Percentiles rank a stretch among this genome's conserved stretches.
phyloP scores from a whole-genome alignment of 2,888 invertebrate species.

The Nomada ferruginata region DNA sequence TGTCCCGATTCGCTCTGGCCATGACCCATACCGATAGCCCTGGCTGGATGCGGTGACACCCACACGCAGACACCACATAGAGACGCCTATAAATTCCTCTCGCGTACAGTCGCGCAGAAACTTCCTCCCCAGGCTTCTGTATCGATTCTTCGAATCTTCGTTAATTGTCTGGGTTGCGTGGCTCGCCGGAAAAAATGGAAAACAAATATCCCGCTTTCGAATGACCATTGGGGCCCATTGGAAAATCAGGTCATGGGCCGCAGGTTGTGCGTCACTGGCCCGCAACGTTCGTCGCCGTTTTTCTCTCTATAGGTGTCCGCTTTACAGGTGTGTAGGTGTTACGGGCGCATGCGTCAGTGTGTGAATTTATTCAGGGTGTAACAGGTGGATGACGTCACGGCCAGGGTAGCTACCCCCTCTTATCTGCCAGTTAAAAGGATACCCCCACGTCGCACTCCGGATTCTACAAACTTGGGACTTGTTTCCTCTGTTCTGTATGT shows the following conservation, averaged over 20 bases:
- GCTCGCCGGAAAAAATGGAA: too few relatives aligned
- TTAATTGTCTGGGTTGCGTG: too few relatives aligned
- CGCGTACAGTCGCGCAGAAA: conserved; percentile 28
- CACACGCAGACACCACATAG: conserved; percentile 3
- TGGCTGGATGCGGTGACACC: conserved; percentile 54
- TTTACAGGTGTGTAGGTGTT: conserved; percentile 32
- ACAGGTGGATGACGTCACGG: conserved; percentile 80
- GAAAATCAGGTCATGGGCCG: conserved; percentile 33
- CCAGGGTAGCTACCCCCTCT: conserved; percentile 55
- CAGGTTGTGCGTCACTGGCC: conserved; percentile 56
- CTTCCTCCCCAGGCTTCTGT: not conserved
- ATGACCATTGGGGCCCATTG: not conserved
- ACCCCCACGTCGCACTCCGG: conserved; percentile 10
- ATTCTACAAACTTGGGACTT: conserved; percentile 22
- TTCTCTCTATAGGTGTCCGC: not conserved
- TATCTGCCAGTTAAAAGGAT: conserved; percentile 2
- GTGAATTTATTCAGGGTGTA: conserved; percentile 75
- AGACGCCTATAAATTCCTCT: not conserved
- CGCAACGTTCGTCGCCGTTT: conserved; percentile 51
- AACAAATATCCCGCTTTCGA: too few relatives aligned
- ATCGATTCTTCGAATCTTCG: too few relatives aligned
- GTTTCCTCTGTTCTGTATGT: not conserved
- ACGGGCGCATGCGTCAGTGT: conserved; percentile 37
- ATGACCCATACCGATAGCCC: conserved; percentile 79
- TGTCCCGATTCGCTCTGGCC: conserved; percentile 83